Conservation (phyloP, 2,888 invertebrate genomes). For the Pandemis corylana region DNA sequence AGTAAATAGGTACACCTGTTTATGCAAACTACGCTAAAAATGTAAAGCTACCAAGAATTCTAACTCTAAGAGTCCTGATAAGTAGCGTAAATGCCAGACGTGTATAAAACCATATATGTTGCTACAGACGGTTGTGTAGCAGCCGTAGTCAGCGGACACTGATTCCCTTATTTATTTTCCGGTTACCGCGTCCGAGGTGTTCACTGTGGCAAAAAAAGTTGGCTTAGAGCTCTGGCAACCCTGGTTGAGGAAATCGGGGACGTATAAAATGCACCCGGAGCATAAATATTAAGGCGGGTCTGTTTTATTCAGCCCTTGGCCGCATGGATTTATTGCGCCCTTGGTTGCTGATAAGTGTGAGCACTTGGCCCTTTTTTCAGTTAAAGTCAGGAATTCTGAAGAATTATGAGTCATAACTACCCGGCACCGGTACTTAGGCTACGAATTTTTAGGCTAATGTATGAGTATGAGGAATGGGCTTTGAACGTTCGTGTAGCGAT, state of each 20-base stretch:
- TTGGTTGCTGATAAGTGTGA: slow-evolving; percentile 29
- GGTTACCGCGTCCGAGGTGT: too few species aligned
- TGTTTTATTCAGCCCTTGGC: slow-evolving; percentile 39
- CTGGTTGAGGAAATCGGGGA: not conserved
- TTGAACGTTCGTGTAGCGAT: not conserved
- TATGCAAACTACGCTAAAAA: too few species aligned
- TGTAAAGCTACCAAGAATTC: too few species aligned
- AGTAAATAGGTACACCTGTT: too few species aligned
- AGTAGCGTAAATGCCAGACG: too few species aligned
- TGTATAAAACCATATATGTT: too few species aligned
- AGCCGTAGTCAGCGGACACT: too few species aligned
- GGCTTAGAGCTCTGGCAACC: not conserved
- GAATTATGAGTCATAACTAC: slow-evolving; percentile 14
- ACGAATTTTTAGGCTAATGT: not conserved
- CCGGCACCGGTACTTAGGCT: not conserved
- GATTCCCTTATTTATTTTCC: too few species aligned
- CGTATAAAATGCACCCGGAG: slow-evolving; percentile 28
- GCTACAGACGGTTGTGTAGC: too few species aligned
- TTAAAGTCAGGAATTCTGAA: slow-evolving; percentile 15
- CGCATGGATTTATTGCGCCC: slow-evolving; percentile 37
- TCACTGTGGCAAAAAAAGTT: not conserved
- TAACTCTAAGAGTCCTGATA: too few species aligned
- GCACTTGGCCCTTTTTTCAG: slow-evolving; percentile 26
- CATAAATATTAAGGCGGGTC: slow-evolving; percentile 40
- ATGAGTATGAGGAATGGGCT: not conserved